Base-by-base conservation (phyloP, 1,140 invertebrate genomes). In the Sarcophaga bullata region DNA sequence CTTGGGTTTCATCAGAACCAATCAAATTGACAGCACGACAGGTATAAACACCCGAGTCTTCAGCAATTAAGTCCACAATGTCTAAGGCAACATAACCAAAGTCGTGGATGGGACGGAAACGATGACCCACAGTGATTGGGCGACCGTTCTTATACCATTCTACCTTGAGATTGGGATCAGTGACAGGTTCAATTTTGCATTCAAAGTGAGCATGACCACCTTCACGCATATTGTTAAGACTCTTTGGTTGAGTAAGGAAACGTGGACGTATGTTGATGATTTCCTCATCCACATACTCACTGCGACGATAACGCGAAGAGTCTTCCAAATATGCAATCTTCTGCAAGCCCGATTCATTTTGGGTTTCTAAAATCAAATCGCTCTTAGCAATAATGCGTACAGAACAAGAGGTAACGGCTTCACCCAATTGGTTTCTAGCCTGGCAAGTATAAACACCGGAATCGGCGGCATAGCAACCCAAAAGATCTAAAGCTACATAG, bases 141-240 rank as follows among this genome's bases (percentile, higher is more conserved):
- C 95, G 93, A 80, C 96, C 96, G 91, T 98, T 97, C 88, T 97
- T 97, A 88, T 93, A 98, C 97, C 97, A 98, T 91, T 98, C 97
- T 15, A 98, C 96, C 91, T 97, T 96, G 37, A 98, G 90, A 86
- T 98, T 97, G 0, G 96, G 93, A 92, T 99, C 98, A 19, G 97
- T 98, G 5, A 97, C 95, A n/a, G 97, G 97, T 91, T 98, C 97
- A 15, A 99, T 92, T 91, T 98, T 98, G 88, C 97, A 98, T 92
- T 99, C 98, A 91, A 99, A 99, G 88, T 99, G 98, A 80, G 97
- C 97, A 86, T 97, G 95, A 85, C 97, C 94, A 73, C 97, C 95
- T 92, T 99, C 98, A 82, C 94, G 92, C 54, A 98, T 93, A 86
- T 96, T 95, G 84, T 95, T 95, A 80, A 96, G 92, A 80, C 93